These are phyloP conservation scores for Tigriopus californicus DNA, from an alignment of 2,888 invertebrate genomes.

Conservation along the genomic window DNA sequence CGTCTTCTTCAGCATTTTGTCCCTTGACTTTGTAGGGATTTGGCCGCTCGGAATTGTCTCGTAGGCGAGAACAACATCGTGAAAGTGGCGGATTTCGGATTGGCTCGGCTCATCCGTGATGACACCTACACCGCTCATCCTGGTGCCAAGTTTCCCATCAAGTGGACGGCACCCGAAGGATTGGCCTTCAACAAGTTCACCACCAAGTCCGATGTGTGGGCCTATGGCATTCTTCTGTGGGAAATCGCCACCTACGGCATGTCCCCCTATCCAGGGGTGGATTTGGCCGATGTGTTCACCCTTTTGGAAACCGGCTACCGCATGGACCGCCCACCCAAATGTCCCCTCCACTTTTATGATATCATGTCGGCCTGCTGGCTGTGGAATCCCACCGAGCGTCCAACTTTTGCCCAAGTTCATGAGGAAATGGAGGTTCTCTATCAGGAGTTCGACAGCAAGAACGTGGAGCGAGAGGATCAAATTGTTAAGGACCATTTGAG, in stretches of 20 bases:
- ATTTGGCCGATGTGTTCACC: slow-evolving; percentile 94
- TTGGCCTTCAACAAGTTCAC: slow-evolving; percentile 54
- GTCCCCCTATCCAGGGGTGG: slow-evolving; percentile 98
- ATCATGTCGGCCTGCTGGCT: slow-evolving; percentile 97
- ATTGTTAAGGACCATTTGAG: background rate
- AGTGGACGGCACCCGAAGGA: slow-evolving; percentile 99
- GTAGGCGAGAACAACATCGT: slow-evolving; percentile 93
- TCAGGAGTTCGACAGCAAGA: slow-evolving; percentile 74
- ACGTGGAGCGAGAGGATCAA: slow-evolving; percentile 37
- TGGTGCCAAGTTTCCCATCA: slow-evolving; percentile 91
- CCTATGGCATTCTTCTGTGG: slow-evolving; percentile 96
- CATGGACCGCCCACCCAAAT: slow-evolving; percentile 96
- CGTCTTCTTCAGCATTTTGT: too few species aligned
- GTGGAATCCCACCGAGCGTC: slow-evolving; percentile 85
- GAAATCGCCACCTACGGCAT: slow-evolving; percentile 96
- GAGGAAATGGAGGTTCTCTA: slow-evolving; percentile 93
- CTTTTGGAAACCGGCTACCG: slow-evolving; percentile 30
- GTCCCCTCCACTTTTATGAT: slow-evolving; percentile 89
- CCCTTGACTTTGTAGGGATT: slow-evolving; percentile 47
- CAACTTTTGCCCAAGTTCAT: slow-evolving; percentile 88
- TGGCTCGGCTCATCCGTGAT: slow-evolving; percentile 92
- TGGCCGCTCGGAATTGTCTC: slow-evolving; percentile 96
- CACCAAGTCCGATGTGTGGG: slow-evolving; percentile 67
- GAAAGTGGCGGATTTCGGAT: slow-evolving; percentile 96
- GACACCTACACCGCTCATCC: slow-evolving; percentile 67